Percentiles rank a stretch among this genome's conserved stretches.
These are phyloP conservation scores for Pantherophis guttatus DNA, from an alignment of 2,113 vertebrate species.

Conservation along the genomic window DNA sequence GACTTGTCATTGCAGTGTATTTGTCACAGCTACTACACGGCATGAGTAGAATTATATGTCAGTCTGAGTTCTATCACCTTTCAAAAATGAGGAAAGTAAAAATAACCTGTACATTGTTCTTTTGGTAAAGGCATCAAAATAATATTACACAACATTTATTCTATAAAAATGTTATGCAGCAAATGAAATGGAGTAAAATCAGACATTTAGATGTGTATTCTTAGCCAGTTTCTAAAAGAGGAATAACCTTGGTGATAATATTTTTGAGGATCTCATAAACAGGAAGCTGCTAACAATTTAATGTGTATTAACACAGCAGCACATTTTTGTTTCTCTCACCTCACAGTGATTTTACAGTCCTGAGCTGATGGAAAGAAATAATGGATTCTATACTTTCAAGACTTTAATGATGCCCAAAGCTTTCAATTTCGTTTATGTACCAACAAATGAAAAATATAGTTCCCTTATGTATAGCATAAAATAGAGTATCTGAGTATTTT, in stretches of 20 bases:
- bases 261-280: constrained; percentile 4
- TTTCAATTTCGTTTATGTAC: constrained; percentile 75
- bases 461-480: constrained; percentile 78
- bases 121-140: neutral
- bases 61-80: neutral
- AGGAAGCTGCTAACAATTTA: constrained; percentile 40
- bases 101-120: neutral
- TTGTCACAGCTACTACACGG: neutral
- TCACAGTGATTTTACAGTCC: constrained; percentile 64
- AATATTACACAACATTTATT: neutral
- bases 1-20: neutral
- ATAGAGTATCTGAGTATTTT: constrained; percentile 80
- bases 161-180: neutral
- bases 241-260: constrained; percentile 24
- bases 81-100: constrained; percentile 17
- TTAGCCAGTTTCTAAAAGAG: neutral
- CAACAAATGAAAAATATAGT: constrained; percentile 73
- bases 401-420: constrained; percentile 80
- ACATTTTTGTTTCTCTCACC: constrained; percentile 64
- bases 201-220: neutral
- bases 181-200: neutral
- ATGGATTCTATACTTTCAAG: constrained; percentile 62
- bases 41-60: neutral
- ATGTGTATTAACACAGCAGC: constrained; percentile 42
- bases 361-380: constrained; percentile 70